Evolutionary conservation across 2,888 invertebrate species (phyloP).

Genomic region (Sesamia inferens): DNA sequence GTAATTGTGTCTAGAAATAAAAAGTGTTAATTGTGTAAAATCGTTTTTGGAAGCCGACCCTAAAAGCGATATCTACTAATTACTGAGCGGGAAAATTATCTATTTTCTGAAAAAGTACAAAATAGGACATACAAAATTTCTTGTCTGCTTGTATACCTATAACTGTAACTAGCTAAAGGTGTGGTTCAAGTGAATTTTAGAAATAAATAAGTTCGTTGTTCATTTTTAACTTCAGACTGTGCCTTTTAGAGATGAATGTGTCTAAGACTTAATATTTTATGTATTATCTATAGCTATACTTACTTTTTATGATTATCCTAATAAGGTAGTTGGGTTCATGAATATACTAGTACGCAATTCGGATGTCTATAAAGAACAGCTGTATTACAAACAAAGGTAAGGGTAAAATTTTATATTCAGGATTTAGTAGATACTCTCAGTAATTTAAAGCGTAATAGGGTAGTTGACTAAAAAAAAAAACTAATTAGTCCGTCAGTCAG

Average conservation of each 20-base stretch:
- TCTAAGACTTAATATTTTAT: constrained; percentile 23
- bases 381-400: neutral
- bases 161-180: neutral
- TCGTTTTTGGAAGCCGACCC: neutral
- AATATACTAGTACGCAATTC: constrained; percentile 18
- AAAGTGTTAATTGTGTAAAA: constrained; percentile 5
- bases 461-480: no score
- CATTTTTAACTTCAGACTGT: constrained; percentile 7
- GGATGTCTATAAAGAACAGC: neutral
- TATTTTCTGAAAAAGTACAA: neutral
- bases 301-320: constrained; percentile 24
- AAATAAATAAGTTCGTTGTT: constrained; percentile 6
- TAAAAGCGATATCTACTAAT: neutral
- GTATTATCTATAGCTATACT: constrained; percentile 13
- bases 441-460: constrained; percentile 29
- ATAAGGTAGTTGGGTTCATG: constrained; percentile 16
- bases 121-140: neutral
- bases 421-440: constrained; percentile 19
- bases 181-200: neutral
- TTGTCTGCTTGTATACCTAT: neutral
- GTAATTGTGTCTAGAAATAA: neutral
- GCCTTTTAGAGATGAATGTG: constrained; percentile 10
- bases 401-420: neutral
- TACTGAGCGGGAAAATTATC: neutral
- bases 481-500: no score